A percentile compares a stretch with the other conserved stretches of the same genome.
phyloP scores from a whole-genome alignment of 2,113 vertebrate species.

The Manacus vitellinus region DNA sequence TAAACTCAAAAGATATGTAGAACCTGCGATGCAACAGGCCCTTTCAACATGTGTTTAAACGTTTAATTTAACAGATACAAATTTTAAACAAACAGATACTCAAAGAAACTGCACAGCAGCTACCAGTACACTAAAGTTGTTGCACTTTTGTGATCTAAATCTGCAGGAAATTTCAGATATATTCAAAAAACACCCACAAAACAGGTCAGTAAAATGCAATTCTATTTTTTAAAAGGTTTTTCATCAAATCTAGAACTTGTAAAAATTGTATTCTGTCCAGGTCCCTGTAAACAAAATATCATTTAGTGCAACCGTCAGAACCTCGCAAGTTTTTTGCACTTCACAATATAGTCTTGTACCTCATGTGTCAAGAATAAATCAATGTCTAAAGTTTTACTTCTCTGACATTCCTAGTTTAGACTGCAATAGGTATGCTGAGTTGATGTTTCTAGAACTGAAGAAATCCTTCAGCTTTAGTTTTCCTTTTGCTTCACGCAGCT shows the following conservation, averaged over 20 bases:
- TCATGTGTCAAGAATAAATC: conserved; percentile 11
- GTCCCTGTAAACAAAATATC: not conserved
- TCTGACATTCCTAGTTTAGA: not conserved
- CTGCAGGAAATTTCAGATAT: not conserved
- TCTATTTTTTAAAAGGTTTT: not conserved
- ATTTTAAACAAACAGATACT: not conserved
- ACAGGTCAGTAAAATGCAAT: not conserved
- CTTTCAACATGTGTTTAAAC: not conserved
- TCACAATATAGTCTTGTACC: not conserved
- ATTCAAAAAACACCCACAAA: not conserved
- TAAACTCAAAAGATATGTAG: not conserved
- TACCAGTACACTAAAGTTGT: not conserved
- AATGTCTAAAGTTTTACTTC: not conserved
- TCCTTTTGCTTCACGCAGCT: not conserved
- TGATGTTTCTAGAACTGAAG: not conserved
- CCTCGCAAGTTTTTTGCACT: not conserved
- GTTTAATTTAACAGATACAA: not conserved
- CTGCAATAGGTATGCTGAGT: not conserved
- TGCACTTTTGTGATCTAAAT: not conserved
- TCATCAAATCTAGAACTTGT: not conserved
- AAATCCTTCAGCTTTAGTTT: not conserved
- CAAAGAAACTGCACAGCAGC: not conserved
- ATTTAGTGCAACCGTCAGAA: not conserved
- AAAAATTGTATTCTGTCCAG: not conserved
- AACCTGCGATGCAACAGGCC: not conserved